Conservation (phyloP, 2,113 vertebrate species). For the Sylvietta virens region DNA sequence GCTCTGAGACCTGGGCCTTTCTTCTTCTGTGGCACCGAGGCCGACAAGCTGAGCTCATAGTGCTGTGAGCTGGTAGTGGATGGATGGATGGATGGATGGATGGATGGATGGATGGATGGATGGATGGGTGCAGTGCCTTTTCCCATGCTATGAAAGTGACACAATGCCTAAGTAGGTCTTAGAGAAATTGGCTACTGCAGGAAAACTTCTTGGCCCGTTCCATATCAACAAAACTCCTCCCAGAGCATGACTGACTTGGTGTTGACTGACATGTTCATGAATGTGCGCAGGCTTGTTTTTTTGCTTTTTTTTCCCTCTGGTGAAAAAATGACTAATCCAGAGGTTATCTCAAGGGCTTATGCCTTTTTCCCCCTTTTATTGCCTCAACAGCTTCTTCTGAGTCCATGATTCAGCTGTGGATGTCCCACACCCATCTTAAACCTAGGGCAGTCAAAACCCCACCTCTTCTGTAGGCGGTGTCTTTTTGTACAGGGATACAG, state of each 20-base stretch:
- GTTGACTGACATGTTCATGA: slow-evolving; percentile 8
- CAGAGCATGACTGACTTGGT: not conserved
- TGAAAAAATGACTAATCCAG: not conserved
- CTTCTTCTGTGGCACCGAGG: not conserved
- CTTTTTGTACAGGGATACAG: not conserved
- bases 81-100: not conserved
- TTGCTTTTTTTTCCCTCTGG: not conserved
- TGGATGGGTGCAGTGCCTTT: not conserved
- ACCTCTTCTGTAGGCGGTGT: slow-evolving; percentile 23
- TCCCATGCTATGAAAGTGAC: not conserved
- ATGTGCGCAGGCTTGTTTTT: not conserved
- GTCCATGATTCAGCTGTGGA: not conserved
- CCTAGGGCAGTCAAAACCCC: not conserved
- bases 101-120: not conserved
- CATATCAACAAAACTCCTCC: not conserved
- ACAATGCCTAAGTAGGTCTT: not conserved
- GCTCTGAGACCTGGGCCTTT: not conserved
- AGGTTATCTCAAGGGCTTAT: not conserved
- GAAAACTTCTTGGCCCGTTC: not conserved
- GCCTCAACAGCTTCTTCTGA: not conserved
- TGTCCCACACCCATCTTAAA: slow-evolving; percentile 23
- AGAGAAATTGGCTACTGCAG: not conserved
- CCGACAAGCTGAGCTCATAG: not conserved
- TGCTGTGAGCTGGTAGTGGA: not conserved
- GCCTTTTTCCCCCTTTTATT: not conserved